phyloP scores from a whole-genome alignment of 2,888 invertebrate genomes.

The Nomada fucata region DNA sequence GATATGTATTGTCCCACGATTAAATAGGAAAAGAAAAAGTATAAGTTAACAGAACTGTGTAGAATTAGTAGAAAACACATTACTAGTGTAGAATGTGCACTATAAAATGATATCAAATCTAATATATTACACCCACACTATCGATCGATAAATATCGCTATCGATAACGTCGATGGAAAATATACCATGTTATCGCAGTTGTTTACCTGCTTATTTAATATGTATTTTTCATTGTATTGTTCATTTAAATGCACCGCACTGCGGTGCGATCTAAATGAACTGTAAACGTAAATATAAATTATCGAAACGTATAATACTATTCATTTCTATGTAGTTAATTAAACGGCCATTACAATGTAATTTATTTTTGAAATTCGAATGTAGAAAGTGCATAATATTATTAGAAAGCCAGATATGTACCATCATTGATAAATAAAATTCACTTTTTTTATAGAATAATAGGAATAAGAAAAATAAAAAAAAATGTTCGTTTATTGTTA shows the following conservation, averaged over 20 bases:
- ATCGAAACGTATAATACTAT: constrained; percentile 19
- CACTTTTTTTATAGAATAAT: constrained; percentile 40
- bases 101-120: constrained; percentile 47
- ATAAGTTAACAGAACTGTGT: constrained; percentile 45
- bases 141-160: too few species aligned
- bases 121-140: constrained; percentile 55
- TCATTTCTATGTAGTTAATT: constrained; percentile 22
- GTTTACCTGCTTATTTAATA: constrained; percentile 50
- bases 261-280: constrained; percentile 33
- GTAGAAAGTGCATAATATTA: constrained; percentile 13
- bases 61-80: too few species aligned
- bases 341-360: constrained; percentile 5
- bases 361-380: constrained; percentile 24
- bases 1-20: constrained; percentile 57
- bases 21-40: constrained; percentile 43
- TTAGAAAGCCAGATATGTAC: constrained; percentile 27
- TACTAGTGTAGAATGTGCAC: constrained; percentile 53
- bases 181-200: constrained; percentile 53
- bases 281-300: constrained; percentile 26
- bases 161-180: constrained; percentile 39
- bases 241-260: constrained; percentile 32
- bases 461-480: neutral
- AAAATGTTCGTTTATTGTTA: neutral
- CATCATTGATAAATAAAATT: constrained; percentile 41
- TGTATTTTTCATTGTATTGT: constrained; percentile 40